These are phyloP conservation scores for Griposia aprilina DNA, from an alignment of 2,888 invertebrate genomes.

Conservation along the genomic window DNA sequence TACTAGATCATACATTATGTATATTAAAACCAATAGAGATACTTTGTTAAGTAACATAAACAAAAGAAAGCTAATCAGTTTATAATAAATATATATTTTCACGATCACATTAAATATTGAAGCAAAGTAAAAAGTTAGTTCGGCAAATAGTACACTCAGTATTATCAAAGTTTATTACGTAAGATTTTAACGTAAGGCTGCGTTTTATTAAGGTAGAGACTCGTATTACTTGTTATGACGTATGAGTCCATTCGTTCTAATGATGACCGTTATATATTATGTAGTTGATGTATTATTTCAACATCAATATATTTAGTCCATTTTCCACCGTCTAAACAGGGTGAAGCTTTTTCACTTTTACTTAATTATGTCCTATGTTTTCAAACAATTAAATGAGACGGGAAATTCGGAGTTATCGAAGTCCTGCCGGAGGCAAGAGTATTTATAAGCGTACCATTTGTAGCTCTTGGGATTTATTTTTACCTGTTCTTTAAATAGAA, in stretches of 20 bases:
- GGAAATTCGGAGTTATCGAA: not conserved
- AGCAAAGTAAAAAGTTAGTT: not conserved
- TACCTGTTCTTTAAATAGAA: no score
- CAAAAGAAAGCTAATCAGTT: not conserved
- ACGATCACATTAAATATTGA: not conserved
- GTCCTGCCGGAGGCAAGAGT: not conserved
- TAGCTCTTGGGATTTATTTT: no score
- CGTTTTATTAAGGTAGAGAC: not conserved
- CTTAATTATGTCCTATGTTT: not conserved
- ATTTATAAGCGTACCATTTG: no score
- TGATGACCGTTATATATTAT: not conserved
- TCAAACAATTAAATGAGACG: not conserved
- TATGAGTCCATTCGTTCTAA: not conserved
- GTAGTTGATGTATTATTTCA: not conserved
- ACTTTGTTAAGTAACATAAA: not conserved
- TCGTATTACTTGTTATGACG: not conserved
- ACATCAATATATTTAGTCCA: not conserved
- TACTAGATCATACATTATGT: no score
- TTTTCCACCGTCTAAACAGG: not conserved
- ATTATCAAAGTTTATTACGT: not conserved
- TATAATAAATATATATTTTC: not conserved
- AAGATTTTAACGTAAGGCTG: not conserved
- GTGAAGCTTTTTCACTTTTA: not conserved
- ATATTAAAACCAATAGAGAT: no score
- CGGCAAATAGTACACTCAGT: not conserved